Percentiles rank a stretch among this genome's conserved stretches.
Conservation (phyloP, 2,113 vertebrate species). For the Machaerirhynchus nigripectus region DNA sequence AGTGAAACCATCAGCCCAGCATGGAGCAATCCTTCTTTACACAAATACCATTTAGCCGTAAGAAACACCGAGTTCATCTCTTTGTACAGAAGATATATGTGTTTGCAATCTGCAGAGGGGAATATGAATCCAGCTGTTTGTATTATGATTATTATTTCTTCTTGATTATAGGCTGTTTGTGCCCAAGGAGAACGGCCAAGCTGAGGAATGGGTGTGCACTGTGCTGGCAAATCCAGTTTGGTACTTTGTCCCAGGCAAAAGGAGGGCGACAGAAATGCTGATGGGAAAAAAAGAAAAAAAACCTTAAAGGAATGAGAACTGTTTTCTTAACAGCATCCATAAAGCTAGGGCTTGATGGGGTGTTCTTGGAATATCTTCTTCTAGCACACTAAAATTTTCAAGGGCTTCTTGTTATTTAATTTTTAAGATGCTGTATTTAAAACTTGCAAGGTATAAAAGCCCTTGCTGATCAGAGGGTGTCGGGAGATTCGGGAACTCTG, state of each 20-base stretch:
- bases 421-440: slow-evolving; percentile 1
- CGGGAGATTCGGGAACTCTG: not conserved
- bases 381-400: not conserved
- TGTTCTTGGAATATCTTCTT: not conserved
- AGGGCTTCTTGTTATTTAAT: not conserved
- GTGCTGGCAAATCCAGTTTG: not conserved
- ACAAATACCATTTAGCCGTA: not conserved
- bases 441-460: not conserved
- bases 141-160: not conserved
- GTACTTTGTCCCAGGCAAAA: not conserved
- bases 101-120: not conserved
- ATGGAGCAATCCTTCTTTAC: not conserved
- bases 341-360: not conserved
- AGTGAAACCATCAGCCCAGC: not conserved
- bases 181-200: not conserved
- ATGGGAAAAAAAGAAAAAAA: not conserved
- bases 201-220: not conserved
- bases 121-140: not conserved
- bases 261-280: not conserved
- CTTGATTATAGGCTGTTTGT: not conserved
- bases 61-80: not conserved
- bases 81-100: not conserved
- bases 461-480: not conserved
- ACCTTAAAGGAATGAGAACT: not conserved
- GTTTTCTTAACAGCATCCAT: not conserved